Evolutionary conservation across 2,888 invertebrate genomes (phyloP).

Genomic region (Diabrotica balteata): DNA sequence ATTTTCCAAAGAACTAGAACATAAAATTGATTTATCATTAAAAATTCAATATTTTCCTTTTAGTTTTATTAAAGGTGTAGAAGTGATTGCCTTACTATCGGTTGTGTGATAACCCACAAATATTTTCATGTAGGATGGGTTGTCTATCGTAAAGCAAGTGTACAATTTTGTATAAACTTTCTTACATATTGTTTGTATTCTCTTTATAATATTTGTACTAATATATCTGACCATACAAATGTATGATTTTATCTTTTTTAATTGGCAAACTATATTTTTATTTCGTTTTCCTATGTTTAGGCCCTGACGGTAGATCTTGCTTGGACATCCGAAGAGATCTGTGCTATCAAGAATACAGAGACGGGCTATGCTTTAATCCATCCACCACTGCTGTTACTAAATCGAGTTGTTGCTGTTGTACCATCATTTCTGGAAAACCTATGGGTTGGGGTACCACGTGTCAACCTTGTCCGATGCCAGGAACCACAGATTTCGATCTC

Average conservation of each 20-base stretch:
- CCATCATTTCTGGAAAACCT: slow-evolving; percentile 69
- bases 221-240: background rate
- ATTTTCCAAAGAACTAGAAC: no score
- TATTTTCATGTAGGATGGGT: no score
- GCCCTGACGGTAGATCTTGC: slow-evolving; percentile 63
- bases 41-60: no score
- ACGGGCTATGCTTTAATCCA: slow-evolving; percentile 80
- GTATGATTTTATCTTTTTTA: background rate
- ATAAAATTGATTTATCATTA: no score
- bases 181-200: no score
- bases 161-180: no score
- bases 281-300: slow-evolving; percentile 46
- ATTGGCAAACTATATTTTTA: background rate
- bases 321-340: slow-evolving; percentile 81
- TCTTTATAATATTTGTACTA: background rate
- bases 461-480: slow-evolving; percentile 76
- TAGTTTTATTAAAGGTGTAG: no score
- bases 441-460: slow-evolving; percentile 86
- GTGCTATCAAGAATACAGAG: slow-evolving; percentile 77
- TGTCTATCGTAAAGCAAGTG: no score
- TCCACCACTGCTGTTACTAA: slow-evolving; percentile 80
- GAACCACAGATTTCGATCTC: slow-evolving; percentile 71
- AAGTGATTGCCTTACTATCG: no score
- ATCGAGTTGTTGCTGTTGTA: slow-evolving; percentile 86
- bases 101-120: no score